Conservation (phyloP, 2,113 vertebrate genomes). For the Steatornis caripensis region DNA sequence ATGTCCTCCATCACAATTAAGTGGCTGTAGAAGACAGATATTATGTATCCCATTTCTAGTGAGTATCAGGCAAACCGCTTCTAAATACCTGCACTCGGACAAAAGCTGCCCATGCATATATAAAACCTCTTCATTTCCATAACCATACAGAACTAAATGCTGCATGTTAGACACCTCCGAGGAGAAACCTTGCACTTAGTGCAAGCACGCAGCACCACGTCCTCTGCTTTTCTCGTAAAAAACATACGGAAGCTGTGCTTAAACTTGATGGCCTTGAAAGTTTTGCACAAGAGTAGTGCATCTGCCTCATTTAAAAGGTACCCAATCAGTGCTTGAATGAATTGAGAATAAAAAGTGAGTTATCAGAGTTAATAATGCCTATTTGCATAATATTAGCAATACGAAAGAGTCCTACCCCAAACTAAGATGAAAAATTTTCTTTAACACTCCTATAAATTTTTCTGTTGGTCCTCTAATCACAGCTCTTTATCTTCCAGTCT, state of each 20-base stretch:
- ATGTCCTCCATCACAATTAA: not conserved
- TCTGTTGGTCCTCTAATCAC: not conserved
- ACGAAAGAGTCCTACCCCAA: not conserved
- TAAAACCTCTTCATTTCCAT: not conserved
- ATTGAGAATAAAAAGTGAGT: not conserved
- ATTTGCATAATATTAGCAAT: not conserved
- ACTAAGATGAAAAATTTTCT: not conserved
- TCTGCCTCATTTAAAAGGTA: not conserved
- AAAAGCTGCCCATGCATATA: not conserved
- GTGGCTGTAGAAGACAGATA: not conserved
- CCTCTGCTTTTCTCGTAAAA: not conserved
- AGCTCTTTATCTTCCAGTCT: not conserved
- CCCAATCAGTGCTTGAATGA: not conserved
- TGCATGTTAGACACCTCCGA: not conserved
- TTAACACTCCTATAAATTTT: not conserved
- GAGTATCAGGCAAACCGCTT: not conserved
- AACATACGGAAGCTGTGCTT: not conserved
- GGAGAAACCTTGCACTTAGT: not conserved
- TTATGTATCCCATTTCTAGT: not conserved
- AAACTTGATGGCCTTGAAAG: not conserved
- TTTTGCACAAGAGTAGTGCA: not conserved
- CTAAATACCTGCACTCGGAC: not conserved
- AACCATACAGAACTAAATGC: not conserved
- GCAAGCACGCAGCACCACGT: not conserved
- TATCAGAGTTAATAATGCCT: not conserved